A percentile compares a stretch with the other conserved stretches of the same genome.
Evolutionary conservation across 1,140 invertebrate genomes (phyloP).

Genomic region (Procambarus clarkii): DNA sequence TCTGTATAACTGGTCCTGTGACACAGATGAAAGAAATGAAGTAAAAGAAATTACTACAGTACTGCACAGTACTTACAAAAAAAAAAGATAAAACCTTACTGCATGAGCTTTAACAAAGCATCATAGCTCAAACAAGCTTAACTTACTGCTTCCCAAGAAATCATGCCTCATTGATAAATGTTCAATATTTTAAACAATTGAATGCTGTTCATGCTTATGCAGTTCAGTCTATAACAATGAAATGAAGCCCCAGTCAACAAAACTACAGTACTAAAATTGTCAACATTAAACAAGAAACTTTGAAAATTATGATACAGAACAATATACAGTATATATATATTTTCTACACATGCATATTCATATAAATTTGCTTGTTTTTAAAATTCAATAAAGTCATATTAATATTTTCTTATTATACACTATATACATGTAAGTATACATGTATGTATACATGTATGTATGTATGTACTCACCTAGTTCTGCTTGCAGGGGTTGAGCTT

Average conservation of each 20-base stretch:
- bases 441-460: slow-evolving; percentile 18
- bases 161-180: neutral
- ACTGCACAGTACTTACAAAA: slow-evolving; percentile 17
- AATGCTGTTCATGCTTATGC: slow-evolving; percentile 25
- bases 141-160: neutral
- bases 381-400: no score
- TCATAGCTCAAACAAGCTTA: no score
- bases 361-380: no score
- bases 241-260: slow-evolving; percentile 3
- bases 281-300: slow-evolving; percentile 35
- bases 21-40: slow-evolving; percentile 28
- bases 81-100: slow-evolving; percentile 51
- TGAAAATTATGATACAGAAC: slow-evolving; percentile 11
- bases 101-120: slow-evolving; percentile 10
- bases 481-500: no score
- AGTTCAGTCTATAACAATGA: slow-evolving; percentile 50
- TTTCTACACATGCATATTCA: no score
- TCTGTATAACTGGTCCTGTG: slow-evolving; percentile 23
- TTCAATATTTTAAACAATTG: neutral
- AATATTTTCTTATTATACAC: neutral
- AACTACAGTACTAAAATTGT: slow-evolving; percentile 25
- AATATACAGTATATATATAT: neutral
- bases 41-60: slow-evolving; percentile 29
- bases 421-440: slow-evolving; percentile 24
- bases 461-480: no score